These are phyloP conservation scores for Lanius collurio DNA, from an alignment of 2,113 vertebrate species.

Conservation along the genomic window DNA sequence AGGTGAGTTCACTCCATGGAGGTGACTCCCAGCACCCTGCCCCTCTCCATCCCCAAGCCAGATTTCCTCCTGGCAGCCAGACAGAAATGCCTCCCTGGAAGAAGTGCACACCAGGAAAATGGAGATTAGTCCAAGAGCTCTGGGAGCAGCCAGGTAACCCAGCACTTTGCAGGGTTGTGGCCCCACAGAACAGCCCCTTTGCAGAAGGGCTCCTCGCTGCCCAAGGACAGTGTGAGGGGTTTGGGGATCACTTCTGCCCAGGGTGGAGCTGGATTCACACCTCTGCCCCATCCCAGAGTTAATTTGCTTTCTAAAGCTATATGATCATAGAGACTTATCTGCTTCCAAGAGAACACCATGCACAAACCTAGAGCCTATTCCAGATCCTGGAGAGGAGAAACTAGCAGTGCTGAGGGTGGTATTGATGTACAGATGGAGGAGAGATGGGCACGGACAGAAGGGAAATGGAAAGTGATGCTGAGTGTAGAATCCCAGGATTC, in stretches of 20 bases:
- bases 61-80: not conserved
- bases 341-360: not conserved
- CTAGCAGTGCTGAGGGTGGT: not conserved
- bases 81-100: fast-evolving
- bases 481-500: not conserved
- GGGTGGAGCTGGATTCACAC: not conserved
- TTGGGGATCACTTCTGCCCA: not conserved
- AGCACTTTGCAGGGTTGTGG: not conserved
- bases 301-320: not conserved
- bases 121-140: not conserved
- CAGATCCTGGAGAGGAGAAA: not conserved
- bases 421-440: not conserved
- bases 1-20: fast-evolving
- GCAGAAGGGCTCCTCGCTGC: not conserved
- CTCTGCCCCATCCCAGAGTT: not conserved
- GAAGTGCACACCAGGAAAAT: not conserved
- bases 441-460: not conserved
- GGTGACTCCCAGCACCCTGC: not conserved
- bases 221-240: not conserved
- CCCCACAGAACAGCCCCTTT: not conserved
- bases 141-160: not conserved
- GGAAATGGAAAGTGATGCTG: not conserved
- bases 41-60: not conserved
- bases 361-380: not conserved
- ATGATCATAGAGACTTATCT: not conserved